Conservation (phyloP, 2,113 vertebrate species). For the Regulus satrapa region DNA sequence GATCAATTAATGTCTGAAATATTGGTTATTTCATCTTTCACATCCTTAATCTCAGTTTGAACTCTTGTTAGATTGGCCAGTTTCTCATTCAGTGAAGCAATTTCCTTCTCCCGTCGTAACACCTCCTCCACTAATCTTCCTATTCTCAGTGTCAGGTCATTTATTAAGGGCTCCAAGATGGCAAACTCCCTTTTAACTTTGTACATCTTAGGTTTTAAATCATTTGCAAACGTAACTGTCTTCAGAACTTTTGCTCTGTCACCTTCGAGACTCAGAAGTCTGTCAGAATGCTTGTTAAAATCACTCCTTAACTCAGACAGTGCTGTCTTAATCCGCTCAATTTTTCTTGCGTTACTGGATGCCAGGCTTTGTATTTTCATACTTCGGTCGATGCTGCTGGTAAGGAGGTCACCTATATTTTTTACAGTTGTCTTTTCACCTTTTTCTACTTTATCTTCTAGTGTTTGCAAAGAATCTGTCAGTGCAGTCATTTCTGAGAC, state of each 20-base stretch:
- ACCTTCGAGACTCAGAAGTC: conserved; percentile 82
- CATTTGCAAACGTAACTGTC: conserved; percentile 84
- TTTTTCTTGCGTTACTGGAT: conserved; percentile 76
- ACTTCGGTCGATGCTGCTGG: conserved; percentile 84
- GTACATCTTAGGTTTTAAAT: conserved; percentile 88
- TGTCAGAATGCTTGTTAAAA: conserved; percentile 70
- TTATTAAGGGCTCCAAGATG: conserved; percentile 79
- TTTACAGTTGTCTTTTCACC: conserved; percentile 79
- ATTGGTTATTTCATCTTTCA: conserved; percentile 70
- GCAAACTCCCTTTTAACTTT: conserved; percentile 83
- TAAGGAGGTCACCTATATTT: conserved; percentile 84
- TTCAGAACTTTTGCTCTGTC: conserved; percentile 83
- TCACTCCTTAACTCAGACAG: conserved; percentile 76
- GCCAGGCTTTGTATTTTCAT: conserved; percentile 73
- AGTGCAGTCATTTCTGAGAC: conserved; percentile 78
- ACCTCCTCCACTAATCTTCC: conserved; percentile 85
- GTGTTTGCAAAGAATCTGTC: conserved; percentile 71
- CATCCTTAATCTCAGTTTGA: conserved; percentile 67
- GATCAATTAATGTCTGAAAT: conserved; percentile 66
- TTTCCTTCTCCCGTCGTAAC: conserved; percentile 76
- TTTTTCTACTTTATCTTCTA: conserved; percentile 79
- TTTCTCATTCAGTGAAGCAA: conserved; percentile 78
- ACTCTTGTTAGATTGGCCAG: conserved; percentile 78
- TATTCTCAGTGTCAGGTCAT: conserved; percentile 85
- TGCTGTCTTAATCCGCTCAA: conserved; percentile 68